Base-by-base conservation (phyloP, 2,888 invertebrate genomes). In the Hartigia nigra region DNA sequence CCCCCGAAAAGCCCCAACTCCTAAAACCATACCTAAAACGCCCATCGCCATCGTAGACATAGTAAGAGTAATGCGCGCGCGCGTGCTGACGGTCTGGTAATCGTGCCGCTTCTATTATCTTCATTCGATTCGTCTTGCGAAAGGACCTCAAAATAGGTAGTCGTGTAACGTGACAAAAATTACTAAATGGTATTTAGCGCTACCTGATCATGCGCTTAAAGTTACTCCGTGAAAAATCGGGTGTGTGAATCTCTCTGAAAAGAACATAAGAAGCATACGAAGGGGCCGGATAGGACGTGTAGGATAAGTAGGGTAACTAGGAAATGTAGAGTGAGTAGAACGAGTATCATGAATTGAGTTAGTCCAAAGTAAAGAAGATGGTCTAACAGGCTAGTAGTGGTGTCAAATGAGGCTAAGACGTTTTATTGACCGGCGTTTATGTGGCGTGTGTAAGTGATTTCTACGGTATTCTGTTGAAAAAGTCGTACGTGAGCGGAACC, bases 51-150 rank as follows among this genome's bases (percentile, higher is more conserved):
- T 82, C 79, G 87, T 87, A 87, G 87, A 88, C 87, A 88, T 88
- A 89, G 89, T 87, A 88, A 89, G 88, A 88, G 89, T 87, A 88
- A 88, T 86, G 87, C 88, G 89, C 88, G 86, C 85, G 88, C 88
- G 88, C 39, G 39, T 88, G 81, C 81, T 80, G 82, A 82, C 81
- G 78, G 79, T 81, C 70, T 39, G 81, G 81, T 83, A 79, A 80
- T 83, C 82, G 81, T 76, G 82, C 84, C 83, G 81, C 80, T 81
- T 79, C 82, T 81, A 80, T 82, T 85, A 80, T 77, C 80, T 77
- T 80, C 82, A 78, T 74, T 79, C 77, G 81, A 77, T 77, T 81
- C 79, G 81, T 82, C 78, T 78, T 78, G 76, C 79, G 79, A 74
- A 75, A 80, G 79, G 69, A 78, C 37, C 37, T 74, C 12, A 69